Percentiles rank a stretch among this genome's conserved stretches.
Conservation (phyloP, 2,797 vertebrate genomes). For the Hypotaenidia philippensis region DNA sequence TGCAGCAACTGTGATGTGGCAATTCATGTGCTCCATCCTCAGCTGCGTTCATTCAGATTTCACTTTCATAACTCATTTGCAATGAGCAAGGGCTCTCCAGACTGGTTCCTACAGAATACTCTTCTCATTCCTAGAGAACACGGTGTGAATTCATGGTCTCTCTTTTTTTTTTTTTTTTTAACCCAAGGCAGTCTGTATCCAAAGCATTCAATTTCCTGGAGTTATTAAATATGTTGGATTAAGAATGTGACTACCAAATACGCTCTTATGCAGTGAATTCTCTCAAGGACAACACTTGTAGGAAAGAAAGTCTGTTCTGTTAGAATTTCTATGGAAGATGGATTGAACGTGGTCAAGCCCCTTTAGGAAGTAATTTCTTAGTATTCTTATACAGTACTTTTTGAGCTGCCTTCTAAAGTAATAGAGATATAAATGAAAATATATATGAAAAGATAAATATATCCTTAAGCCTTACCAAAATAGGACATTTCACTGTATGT, state of each 20-base stretch:
- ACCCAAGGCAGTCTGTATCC: neutral
- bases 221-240: neutral
- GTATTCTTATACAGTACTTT: neutral
- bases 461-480: neutral
- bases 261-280: neutral
- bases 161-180: neutral
- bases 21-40: neutral
- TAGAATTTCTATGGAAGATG: neutral
- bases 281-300: neutral
- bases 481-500: neutral
- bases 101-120: neutral
- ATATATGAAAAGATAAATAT: neutral
- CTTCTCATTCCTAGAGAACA: neutral
- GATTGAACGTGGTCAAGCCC: neutral
- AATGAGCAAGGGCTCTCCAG: neutral
- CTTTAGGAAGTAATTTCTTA: neutral
- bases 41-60: neutral
- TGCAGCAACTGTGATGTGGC: neutral
- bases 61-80: neutral
- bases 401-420: neutral
- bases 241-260: neutral
- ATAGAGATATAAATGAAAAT: neutral
- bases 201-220: neutral
- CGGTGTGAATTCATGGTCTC: neutral
- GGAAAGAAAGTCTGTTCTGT: neutral